Evolutionary conservation across 2,888 invertebrate genomes (phyloP), one percentile per base, ranked within the genome.

Genomic region (Phorcus lineatus): DNA sequence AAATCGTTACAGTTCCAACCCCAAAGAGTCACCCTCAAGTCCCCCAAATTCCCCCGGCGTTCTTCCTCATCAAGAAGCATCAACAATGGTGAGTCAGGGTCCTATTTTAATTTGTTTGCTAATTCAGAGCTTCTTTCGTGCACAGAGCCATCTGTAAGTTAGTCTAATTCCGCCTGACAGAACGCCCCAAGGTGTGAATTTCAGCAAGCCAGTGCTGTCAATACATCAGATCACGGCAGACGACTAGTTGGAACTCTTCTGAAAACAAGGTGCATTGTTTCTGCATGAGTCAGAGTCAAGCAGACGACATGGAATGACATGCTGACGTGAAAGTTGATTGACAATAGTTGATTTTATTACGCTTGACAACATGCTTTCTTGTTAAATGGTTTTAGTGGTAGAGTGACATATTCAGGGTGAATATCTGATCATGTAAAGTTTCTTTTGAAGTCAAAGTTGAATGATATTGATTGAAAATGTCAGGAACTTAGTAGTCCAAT

Each of bases 31-130:
- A 62, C 62, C n/a, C 17, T 62, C 13, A 24, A 28, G 13, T 62
- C 62, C 3, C 62, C 62, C 22, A 62, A 62, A 28, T 62, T 62
- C 62, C 62, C 62, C 13, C 28, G 28, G 62, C 62, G 62, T 28
- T 62, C 62, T 13, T 62, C 62, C n/a, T 62, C 62, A 28, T 62
- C 62, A 62, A 62, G 62, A 24, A 62, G 62, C 24, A 24, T 62
- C 62, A 62, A 62, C 62, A 62, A 62, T 62, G 62, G 62, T 62
- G 62, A 62, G 62, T 62, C 62, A 62, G 62, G 28, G 24, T 62
- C 62, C 13, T 11, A 11, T 62, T 24, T 28, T 24, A 28, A 24
- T 28, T 4, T 47, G 13, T 47, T 57, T 62, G 24, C 28, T 62
- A 28, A 28, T 62, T 62, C 22, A 62, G 28, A 62, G 28, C 28